A percentile compares a stretch with the other conserved stretches of the same genome.
Evolutionary conservation across 2,113 vertebrate species (phyloP).

Genomic region (Pristiophorus japonicus): DNA sequence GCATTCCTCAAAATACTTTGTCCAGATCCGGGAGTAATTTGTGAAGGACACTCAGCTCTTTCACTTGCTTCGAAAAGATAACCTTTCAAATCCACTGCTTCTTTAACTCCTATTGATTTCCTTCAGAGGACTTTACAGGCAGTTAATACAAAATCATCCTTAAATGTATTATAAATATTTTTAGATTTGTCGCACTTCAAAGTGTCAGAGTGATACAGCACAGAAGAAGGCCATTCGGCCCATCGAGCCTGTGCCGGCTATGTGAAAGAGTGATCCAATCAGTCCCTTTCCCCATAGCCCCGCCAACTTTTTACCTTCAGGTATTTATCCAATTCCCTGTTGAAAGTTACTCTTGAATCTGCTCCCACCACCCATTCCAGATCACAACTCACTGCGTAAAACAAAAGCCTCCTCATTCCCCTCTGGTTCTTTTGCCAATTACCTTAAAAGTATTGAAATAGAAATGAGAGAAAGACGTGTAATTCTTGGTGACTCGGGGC

Average conservation of each 20-base stretch:
- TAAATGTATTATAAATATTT: too few species aligned
- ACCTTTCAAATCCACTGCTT: background rate
- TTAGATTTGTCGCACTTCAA: background rate
- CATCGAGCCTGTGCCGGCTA: background rate
- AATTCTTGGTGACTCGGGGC: background rate
- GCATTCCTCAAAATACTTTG: background rate
- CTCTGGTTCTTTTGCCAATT: background rate
- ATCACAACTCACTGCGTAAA: background rate
- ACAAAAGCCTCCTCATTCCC: background rate
- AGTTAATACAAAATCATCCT: background rate
- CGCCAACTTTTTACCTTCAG: background rate
- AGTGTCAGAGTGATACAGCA: background rate
- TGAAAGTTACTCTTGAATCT: background rate
- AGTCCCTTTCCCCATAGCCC: background rate
- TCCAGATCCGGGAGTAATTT: background rate
- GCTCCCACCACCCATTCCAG: background rate
- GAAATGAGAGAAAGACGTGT: background rate
- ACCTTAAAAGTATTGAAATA: background rate
- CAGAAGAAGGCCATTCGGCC: background rate
- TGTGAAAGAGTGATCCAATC: background rate
- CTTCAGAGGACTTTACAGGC: background rate
- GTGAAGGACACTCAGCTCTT: background rate
- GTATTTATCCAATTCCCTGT: background rate
- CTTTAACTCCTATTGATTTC: background rate
- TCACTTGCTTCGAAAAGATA: background rate